Evolutionary conservation across 2,797 vertebrate species (phyloP), one percentile per base, ranked within the genome.

Genomic region (Mus caroli): DNA sequence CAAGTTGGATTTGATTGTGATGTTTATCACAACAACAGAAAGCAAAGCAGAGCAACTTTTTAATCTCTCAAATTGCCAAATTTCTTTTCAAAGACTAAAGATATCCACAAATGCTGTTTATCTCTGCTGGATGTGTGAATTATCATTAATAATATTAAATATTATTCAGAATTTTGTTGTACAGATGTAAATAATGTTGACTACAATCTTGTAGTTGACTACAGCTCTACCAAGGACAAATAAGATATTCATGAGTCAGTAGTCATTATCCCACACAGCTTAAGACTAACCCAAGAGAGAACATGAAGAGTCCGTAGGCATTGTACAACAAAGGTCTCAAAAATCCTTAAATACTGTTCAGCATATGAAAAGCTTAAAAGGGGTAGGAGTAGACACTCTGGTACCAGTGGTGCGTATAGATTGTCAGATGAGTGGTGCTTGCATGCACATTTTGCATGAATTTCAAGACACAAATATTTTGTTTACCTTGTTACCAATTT

Each of bases 21-120:
- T n/a, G 19, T n/a, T 69, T 64, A 50, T 50, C 43, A 67, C 31
- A 34, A 46, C 62, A 67, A 43, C 9, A 84, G 26, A 84, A 85
- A 46, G 40, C 28, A 62, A 43, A 64, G 11, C 17, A 46, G 17
- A 84, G 14, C 34, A 62, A 19, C 43, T 80, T 69, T 24, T 28
- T 73, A 40, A 40, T 67, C 40, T 78, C 69, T 62, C n/a, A 69
- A 56, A 5, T 64, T 88, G 46, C 20, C 28, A 8, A 77, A 54
- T 64, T 69, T 73, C 56, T 92, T 87, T 69, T 71, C 60, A 91
- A 94, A 73, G 73, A 89, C 22, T 43, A 26, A 84, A 54, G 56
- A 64, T 50, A 17, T 56, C 31, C n/a, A 75, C 2, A 76, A 91
- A 82, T 69, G 11, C 3, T 88, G 0, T 58, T 50, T 76, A 69